A percentile compares a stretch with the other conserved stretches of the same genome.
These are phyloP conservation scores for Dascyllus trimaculatus DNA, from an alignment of 2,113 vertebrate genomes.

Conservation along the genomic window DNA sequence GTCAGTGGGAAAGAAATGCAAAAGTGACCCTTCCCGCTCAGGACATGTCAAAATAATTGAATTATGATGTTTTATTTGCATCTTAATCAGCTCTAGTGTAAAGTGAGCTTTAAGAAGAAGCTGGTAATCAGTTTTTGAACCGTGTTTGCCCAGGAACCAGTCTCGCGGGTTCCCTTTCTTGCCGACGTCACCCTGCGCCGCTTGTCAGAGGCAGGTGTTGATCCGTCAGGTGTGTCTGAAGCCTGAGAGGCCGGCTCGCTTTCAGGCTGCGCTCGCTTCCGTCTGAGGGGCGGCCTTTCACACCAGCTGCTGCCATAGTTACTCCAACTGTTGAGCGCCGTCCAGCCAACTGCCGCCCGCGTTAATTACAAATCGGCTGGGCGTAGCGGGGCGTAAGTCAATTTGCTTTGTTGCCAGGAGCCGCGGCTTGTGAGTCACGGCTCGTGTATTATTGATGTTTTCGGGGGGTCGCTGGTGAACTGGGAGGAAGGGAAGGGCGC, in stretches of 20 bases:
- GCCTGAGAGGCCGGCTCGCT: slow-evolving; percentile 14
- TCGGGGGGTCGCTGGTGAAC: not conserved
- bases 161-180: slow-evolving; percentile 34
- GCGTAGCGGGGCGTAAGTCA: slow-evolving; percentile 26
- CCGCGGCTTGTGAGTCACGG: not conserved
- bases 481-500: not conserved
- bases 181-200: slow-evolving; percentile 31
- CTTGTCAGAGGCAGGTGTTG: slow-evolving; percentile 70
- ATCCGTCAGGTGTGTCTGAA: slow-evolving; percentile 72
- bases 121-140: too few species aligned
- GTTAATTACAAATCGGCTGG: slow-evolving; percentile 54
- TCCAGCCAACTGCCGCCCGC: slow-evolving; percentile 38
- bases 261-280: not conserved
- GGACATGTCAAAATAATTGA: too few species aligned
- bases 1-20: too few species aligned
- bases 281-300: slow-evolving; percentile 35
- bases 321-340: slow-evolving; percentile 39
- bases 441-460: slow-evolving; percentile 57
- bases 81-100: too few species aligned
- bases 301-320: slow-evolving; percentile 58
- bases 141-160: slow-evolving; percentile 20
- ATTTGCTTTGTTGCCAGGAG: slow-evolving; percentile 38
- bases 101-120: too few species aligned
- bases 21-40: too few species aligned
- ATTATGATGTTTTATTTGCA: too few species aligned